Evolutionary conservation across 2,888 invertebrate species (phyloP), one percentile per base, ranked within the genome.

Genomic region (Stenotaenia linearis): DNA sequence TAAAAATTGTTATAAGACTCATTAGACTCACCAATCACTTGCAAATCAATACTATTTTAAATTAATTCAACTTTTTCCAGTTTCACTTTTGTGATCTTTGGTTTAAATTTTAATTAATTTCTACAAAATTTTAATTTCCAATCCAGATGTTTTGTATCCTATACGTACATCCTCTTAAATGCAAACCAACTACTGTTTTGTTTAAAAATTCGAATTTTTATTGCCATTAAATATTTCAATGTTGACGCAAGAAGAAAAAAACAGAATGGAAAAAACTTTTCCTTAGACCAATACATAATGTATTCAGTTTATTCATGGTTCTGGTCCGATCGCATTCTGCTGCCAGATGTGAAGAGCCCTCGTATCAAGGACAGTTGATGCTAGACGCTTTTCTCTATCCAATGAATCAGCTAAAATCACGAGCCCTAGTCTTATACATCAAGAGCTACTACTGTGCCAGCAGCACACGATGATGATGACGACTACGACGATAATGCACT

Each of bases 321-420:
- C 61, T 61, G 61, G 61, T 25, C 61, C 61, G 61, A 61, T 61
- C 61, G 61, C 61, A 61, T 61, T 61, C 61, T 61, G 61, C 61
- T 61, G 61, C 61, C 61, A 61, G 61, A 61, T 61, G 61, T 61
- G 61, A 15, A 61, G 61, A 61, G 61, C 28, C 9, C 61, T 61
- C 61, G 15, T 25, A 9, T 61, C 25, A 61, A 61, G 61, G 61
- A 61, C 61, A 61, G 23, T 32, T 61, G 61, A 61, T 25, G 61
- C 25, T 28, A 61, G 61, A 61, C 61, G 61, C 61, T 28, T 61
- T 61, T 61, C 61, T 61, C 61, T 15, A 61, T 61, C 61, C 25
- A 61, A 61, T 61, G 61, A 61, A 61, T 61, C 61, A 61, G 61
- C 61, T 61, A 61, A 61, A 61, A 61, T 61, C 61, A 61, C 61